Evolutionary conservation across 2,113 vertebrate species (phyloP).

Genomic region (Euleptes europaea): DNA sequence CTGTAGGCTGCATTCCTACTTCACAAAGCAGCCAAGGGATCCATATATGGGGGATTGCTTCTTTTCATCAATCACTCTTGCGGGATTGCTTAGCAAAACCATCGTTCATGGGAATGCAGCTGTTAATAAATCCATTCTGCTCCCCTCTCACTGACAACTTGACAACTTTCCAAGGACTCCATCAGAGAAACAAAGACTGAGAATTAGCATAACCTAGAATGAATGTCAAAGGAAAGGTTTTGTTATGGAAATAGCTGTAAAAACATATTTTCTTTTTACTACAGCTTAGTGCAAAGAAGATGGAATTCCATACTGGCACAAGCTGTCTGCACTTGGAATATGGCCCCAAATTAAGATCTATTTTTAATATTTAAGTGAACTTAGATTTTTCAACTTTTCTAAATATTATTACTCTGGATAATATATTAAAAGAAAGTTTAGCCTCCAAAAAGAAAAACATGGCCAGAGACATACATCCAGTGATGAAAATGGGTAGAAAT

Average conservation of each 20-base stretch:
- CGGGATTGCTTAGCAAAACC: background rate
- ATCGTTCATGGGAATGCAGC: conserved; percentile 8
- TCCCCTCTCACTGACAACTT: rapidly evolving
- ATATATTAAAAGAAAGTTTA: conserved; percentile 5
- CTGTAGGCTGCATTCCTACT: background rate
- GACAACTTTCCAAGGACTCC: background rate
- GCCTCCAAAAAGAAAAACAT: background rate
- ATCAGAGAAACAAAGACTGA: background rate
- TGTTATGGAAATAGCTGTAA: background rate
- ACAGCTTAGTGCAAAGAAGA: conserved; percentile 1
- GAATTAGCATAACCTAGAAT: background rate
- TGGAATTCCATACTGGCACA: conserved; percentile 15
- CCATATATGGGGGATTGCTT: background rate
- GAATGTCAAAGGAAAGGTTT: background rate
- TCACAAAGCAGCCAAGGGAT: background rate
- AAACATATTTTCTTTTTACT: background rate
- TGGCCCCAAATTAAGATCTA: conserved; percentile 29
- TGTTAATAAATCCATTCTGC: conserved; percentile 14
- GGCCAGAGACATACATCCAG: background rate
- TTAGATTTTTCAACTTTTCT: conserved; percentile 28
- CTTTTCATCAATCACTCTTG: background rate
- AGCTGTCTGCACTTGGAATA: background rate
- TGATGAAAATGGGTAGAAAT: background rate
- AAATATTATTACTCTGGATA: conserved; percentile 27
- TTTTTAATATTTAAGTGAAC: conserved; percentile 26